Percentiles rank a stretch among this genome's conserved stretches.
Conservation (phyloP, 1,140 invertebrate species). For the Polyergus mexicanus region DNA sequence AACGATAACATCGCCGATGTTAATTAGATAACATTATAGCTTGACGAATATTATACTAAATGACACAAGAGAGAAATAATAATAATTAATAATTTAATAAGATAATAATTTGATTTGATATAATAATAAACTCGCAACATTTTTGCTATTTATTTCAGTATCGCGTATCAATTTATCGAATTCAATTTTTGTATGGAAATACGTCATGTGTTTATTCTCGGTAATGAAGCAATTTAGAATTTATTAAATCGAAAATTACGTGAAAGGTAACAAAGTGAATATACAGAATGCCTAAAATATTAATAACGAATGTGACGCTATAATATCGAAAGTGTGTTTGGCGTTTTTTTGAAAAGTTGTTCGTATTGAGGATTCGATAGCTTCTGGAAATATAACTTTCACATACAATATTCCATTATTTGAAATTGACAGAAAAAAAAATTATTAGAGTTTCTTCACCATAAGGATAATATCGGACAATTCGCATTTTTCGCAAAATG, state of each 20-base stretch:
- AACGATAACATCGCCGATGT: background rate
- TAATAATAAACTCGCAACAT: background rate
- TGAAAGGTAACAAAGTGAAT: background rate
- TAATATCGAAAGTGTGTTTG: background rate
- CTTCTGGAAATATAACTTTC: conserved; percentile 27
- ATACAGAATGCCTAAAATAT: background rate
- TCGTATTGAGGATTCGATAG: background rate
- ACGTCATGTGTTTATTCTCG: background rate
- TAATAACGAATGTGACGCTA: background rate
- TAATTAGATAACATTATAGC: background rate
- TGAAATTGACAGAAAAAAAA: background rate
- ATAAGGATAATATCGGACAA: conserved; percentile 33
- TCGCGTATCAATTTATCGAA: background rate
- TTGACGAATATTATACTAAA: no score
- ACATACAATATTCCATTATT: conserved; percentile 6
- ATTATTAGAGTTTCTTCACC: conserved; percentile 34
- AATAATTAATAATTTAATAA: background rate
- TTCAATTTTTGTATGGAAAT: background rate
- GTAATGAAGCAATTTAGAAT: background rate
- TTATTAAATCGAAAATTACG: background rate
- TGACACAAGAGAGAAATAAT: background rate
- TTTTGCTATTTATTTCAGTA: background rate
- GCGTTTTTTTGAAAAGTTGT: conserved; percentile 13
- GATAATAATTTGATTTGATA: background rate
- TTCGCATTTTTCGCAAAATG: conserved; percentile 31